Evolutionary conservation across 2,797 vertebrate species (phyloP).

Genomic region (Alectoris magna): DNA sequence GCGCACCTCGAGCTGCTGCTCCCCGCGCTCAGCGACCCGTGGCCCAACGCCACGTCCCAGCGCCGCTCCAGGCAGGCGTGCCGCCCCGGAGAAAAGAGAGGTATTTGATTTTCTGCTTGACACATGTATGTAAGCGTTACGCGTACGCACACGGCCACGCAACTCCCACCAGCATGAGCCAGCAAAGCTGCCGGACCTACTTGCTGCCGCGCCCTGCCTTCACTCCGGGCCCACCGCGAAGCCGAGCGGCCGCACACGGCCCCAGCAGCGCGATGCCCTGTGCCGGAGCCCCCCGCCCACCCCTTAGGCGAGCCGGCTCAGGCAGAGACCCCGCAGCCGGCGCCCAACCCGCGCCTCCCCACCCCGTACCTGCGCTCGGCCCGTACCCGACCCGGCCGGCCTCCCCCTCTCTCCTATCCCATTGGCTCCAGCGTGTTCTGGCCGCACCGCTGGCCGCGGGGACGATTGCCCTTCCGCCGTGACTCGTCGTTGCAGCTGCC

Average conservation of each 20-base stretch:
- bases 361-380: too few species aligned
- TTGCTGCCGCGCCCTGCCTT: not conserved
- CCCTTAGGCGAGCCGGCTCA: not conserved
- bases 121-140: too few species aligned
- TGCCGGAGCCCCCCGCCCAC: not conserved
- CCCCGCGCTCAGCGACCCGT: too few species aligned
- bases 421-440: slow-evolving; percentile 7
- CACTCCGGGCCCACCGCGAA: not conserved
- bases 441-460: not conserved
- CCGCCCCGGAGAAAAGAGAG: too few species aligned
- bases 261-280: too few species aligned
- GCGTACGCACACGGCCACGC: too few species aligned
- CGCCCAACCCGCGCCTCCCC: too few species aligned
- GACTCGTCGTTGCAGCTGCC: not conserved
- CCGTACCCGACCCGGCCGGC: not conserved
- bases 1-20: too few species aligned
- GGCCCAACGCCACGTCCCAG: too few species aligned
- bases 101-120: too few species aligned
- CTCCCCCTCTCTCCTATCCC: not conserved
- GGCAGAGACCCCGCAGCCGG: too few species aligned
- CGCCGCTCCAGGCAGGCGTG: too few species aligned
- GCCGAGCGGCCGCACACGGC: not conserved
- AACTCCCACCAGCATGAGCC: not conserved
- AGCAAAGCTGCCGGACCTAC: not conserved
- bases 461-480: accelerated